Evolutionary conservation across 2,888 invertebrate genomes (phyloP).

Genomic region (Taphrorychus bicolor): DNA sequence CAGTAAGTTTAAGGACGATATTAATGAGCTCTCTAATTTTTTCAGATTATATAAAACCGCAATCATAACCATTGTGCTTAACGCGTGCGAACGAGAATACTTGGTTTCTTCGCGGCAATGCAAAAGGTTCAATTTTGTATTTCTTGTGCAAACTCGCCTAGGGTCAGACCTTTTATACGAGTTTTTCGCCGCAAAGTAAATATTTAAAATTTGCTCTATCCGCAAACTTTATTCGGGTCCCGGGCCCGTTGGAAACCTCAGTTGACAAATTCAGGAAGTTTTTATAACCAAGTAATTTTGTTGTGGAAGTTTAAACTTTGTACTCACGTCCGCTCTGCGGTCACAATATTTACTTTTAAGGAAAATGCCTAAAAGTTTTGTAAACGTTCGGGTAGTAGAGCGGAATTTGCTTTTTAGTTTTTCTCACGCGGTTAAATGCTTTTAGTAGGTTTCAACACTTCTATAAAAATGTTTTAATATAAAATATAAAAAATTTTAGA

Average conservation of each 20-base stretch:
- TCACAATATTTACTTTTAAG: background rate
- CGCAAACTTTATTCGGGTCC: background rate
- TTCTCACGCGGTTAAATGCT: too few relatives aligned
- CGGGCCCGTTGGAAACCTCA: background rate
- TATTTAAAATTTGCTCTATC: background rate
- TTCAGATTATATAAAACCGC: too few relatives aligned
- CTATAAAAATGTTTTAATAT: too few relatives aligned
- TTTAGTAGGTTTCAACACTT: too few relatives aligned
- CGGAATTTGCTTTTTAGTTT: background rate
- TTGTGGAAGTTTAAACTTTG: conserved; percentile 9
- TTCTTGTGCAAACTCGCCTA: too few relatives aligned
- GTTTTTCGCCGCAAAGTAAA: background rate
- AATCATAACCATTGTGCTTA: too few relatives aligned
- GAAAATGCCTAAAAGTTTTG: background rate
- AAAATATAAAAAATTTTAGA: too few relatives aligned
- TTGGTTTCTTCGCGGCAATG: too few relatives aligned
- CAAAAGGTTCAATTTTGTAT: too few relatives aligned
- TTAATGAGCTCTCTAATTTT: too few relatives aligned
- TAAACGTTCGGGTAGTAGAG: background rate
- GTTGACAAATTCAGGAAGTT: conserved; percentile 22
- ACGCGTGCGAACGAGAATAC: too few relatives aligned
- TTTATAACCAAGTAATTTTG: conserved; percentile 5
- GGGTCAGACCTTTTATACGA: too few relatives aligned
- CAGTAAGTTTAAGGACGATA: conserved; percentile 71
- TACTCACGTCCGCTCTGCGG: background rate